Evolutionary conservation across 2,797 vertebrate genomes (phyloP).

Genomic region (Australoheros facetus): DNA sequence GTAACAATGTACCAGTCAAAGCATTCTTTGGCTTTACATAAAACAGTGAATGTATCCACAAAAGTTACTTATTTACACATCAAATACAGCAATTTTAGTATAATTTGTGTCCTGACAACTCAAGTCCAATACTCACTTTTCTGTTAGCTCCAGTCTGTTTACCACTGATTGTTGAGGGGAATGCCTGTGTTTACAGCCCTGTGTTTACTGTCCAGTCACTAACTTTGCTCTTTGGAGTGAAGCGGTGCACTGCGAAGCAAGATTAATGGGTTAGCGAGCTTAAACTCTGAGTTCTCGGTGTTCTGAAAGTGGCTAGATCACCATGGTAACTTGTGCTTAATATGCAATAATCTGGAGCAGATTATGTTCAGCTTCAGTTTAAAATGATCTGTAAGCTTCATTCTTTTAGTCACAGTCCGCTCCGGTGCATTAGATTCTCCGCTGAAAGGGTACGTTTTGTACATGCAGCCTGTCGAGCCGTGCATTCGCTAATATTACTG

Average conservation of each 20-base stretch:
- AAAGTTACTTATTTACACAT: not conserved
- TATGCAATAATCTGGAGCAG: not conserved
- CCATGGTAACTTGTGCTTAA: not conserved
- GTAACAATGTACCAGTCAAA: not conserved
- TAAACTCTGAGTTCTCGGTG: not conserved
- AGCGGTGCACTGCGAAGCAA: too few relatives aligned
- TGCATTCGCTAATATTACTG: too few relatives aligned
- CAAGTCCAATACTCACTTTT: not conserved
- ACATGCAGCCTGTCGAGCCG: too few relatives aligned
- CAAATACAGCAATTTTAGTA: not conserved
- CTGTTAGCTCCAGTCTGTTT: not conserved
- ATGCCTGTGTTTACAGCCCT: not conserved
- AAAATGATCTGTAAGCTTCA: not conserved
- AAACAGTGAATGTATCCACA: not conserved
- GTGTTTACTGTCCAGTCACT: not conserved
- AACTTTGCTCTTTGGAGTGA: not conserved
- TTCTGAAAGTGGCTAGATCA: not conserved
- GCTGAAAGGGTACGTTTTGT: too few relatives aligned
- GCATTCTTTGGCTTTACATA: not conserved
- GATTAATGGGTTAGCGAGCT: not conserved
- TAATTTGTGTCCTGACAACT: not conserved
- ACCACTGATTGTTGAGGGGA: not conserved
- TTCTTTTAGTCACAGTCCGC: too few relatives aligned
- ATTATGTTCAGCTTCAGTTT: not conserved
- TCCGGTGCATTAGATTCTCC: too few relatives aligned